Conservation (phyloP, 2,888 invertebrate genomes). For the Mycogona germanica region DNA sequence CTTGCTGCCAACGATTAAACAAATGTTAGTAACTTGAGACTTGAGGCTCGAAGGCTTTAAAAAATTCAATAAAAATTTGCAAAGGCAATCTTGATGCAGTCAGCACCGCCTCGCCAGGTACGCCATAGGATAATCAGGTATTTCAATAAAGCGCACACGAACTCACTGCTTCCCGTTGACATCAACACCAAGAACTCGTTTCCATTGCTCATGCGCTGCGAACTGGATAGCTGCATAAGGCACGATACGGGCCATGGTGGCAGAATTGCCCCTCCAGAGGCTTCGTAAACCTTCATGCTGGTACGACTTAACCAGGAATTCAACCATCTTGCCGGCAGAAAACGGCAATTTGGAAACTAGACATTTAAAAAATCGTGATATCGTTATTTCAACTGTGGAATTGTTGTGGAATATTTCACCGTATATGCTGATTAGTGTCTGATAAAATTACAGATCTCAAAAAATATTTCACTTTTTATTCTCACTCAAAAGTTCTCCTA, state of each 20-base stretch:
- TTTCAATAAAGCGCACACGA: no score
- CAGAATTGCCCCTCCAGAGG: slow-evolving; percentile 95
- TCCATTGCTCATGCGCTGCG: slow-evolving; percentile 96
- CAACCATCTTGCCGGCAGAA: slow-evolving; percentile 36
- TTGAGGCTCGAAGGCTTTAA: neutral
- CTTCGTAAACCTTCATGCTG: slow-evolving; percentile 64
- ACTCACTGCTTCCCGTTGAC: slow-evolving; percentile 16
- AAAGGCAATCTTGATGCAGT: neutral
- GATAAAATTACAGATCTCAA: no score
- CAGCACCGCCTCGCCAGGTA: no score
- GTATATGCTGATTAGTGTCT: no score
- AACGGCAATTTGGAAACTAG: slow-evolving; percentile 33
- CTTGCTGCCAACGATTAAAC: slow-evolving; percentile 3
- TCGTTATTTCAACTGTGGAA: slow-evolving; percentile 8
- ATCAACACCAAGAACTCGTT: slow-evolving; percentile 60
- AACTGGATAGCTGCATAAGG: slow-evolving; percentile 98
- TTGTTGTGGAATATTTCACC: no score
- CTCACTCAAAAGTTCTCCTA: slow-evolving; percentile 1
- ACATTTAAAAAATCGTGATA: no score
- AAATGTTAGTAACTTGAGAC: slow-evolving; percentile 17
- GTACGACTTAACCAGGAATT: slow-evolving; percentile 45
- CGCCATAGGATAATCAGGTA: no score
- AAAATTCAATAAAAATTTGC: neutral
- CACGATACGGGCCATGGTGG: slow-evolving; percentile 92
- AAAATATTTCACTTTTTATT: neutral